These are phyloP conservation scores for Miniopterus natalensis DNA, from an alignment of 2,113 vertebrate species.

Conservation along the genomic window DNA sequence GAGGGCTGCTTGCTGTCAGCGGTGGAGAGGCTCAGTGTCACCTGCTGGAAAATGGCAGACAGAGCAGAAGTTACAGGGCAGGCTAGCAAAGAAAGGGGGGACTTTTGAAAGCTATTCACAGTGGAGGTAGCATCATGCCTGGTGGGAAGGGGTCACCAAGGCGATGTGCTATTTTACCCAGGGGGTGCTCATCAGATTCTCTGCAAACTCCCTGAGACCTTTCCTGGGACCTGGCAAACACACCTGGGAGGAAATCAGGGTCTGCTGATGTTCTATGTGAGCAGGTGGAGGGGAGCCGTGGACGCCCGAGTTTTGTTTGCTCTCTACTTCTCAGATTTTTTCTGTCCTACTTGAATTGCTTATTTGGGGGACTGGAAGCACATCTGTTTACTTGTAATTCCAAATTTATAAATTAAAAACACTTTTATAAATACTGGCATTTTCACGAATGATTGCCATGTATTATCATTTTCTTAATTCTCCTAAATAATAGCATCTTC, in stretches of 20 bases:
- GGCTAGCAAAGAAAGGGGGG: neutral
- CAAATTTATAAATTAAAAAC: slow-evolving; percentile 12
- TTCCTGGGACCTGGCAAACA: neutral
- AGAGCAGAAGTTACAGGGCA: neutral
- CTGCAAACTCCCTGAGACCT: neutral
- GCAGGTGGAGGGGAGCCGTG: neutral
- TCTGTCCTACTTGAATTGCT: neutral
- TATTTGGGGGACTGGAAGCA: neutral
- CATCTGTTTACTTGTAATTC: neutral
- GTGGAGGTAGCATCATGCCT: neutral
- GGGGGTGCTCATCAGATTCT: neutral
- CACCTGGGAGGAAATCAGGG: neutral
- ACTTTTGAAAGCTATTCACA: neutral
- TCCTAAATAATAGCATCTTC: neutral
- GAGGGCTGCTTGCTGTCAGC: neutral
- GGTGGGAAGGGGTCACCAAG: neutral
- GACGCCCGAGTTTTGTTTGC: neutral
- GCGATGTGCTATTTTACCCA: neutral
- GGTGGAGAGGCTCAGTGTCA: neutral
- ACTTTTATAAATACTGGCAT: neutral
- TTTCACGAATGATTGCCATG: neutral
- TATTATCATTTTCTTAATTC: neutral
- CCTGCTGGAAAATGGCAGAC: neutral
- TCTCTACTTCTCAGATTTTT: neutral
- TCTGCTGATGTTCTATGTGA: neutral